A percentile compares a stretch with the other conserved stretches of the same genome.
These are phyloP conservation scores for Dioctria rufipes DNA, from an alignment of 2,888 invertebrate species.

Conservation along the genomic window DNA sequence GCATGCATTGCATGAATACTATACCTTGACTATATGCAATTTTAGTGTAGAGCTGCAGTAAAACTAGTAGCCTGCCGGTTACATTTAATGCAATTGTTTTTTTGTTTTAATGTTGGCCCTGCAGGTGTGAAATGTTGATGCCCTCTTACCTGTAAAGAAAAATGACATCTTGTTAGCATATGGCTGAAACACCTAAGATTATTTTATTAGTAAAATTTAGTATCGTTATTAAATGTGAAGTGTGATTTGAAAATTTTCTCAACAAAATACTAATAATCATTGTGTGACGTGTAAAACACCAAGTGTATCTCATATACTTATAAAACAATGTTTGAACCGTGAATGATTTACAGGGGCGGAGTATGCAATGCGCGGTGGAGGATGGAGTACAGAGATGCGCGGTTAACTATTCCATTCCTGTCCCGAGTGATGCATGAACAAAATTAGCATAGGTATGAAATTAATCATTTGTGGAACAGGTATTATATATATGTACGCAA, in stretches of 20 bases:
- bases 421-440: constrained; percentile 21
- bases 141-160: constrained; percentile 32
- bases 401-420: too few species aligned
- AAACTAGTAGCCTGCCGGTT: constrained; percentile 44
- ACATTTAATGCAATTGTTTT: neutral
- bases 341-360: neutral
- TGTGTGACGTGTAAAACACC: constrained; percentile 16
- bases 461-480: constrained; percentile 27
- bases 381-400: too few species aligned
- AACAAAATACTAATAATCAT: neutral
- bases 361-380: too few species aligned
- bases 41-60: neutral
- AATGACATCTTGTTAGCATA: constrained; percentile 21
- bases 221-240: neutral
- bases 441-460: constrained; percentile 34
- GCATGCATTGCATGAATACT: too few species aligned
- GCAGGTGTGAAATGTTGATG: constrained; percentile 1
- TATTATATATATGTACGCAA: neutral
- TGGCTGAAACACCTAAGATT: neutral
- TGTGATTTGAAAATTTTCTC: neutral
- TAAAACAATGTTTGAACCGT: neutral
- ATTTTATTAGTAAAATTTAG: neutral
- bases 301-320: neutral
- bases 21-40: neutral
- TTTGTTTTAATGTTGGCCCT: neutral